A percentile compares a stretch with the other conserved stretches of the same genome.
Evolutionary conservation across 2,113 vertebrate species (phyloP).

Genomic region (Pitta sordida): DNA sequence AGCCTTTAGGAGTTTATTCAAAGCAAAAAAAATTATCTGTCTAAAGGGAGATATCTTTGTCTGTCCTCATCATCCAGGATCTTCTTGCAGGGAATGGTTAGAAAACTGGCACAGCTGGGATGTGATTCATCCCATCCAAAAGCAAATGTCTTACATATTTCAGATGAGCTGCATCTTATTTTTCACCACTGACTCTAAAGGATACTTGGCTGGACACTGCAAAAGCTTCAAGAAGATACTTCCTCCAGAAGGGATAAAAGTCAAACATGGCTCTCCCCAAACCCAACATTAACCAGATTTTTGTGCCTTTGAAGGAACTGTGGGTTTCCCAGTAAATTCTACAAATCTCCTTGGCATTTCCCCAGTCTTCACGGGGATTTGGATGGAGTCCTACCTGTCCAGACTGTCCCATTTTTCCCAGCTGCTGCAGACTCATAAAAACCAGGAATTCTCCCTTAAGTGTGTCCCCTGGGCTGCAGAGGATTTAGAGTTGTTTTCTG

Average conservation of each 20-base stretch:
- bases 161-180: background rate
- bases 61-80: background rate
- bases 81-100: background rate
- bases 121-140: background rate
- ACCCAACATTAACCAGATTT: background rate
- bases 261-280: background rate
- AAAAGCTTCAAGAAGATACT: background rate
- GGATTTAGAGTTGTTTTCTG: slow-evolving; percentile 7
- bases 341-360: background rate
- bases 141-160: background rate
- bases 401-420: background rate
- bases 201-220: background rate
- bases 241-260: background rate
- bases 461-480: background rate
- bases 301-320: background rate
- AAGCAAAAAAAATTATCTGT: background rate
- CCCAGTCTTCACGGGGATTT: background rate
- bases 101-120: background rate
- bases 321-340: background rate
- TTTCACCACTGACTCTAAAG: background rate
- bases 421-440: background rate
- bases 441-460: background rate
- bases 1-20: background rate
- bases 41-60: background rate
- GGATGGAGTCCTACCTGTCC: background rate